Conservation (phyloP, 2,113 vertebrate species). For the Cephalopholis sonnerati region DNA sequence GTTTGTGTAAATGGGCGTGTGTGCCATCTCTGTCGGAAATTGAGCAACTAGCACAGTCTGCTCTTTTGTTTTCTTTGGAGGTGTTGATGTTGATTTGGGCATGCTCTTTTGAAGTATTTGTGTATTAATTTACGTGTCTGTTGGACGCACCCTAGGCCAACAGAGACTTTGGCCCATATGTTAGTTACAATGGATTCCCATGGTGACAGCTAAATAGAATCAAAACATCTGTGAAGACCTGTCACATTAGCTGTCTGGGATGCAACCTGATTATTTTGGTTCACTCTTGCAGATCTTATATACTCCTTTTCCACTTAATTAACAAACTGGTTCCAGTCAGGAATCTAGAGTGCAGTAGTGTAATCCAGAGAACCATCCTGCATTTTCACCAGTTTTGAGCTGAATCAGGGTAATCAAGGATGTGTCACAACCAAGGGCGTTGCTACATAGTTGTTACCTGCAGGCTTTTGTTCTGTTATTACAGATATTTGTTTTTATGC, state of each 20-base stretch:
- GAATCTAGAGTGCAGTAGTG: too few species aligned
- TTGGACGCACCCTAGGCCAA: constrained; percentile 15
- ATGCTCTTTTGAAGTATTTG: background rate
- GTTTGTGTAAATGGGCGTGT: constrained; percentile 35
- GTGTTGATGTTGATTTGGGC: constrained; percentile 11
- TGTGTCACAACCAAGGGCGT: too few species aligned
- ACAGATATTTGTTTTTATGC: too few species aligned
- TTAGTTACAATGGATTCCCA: background rate
- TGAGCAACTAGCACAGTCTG: background rate
- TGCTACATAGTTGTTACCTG: too few species aligned
- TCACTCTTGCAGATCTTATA: background rate
- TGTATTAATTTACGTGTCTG: background rate
- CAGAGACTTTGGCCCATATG: background rate
- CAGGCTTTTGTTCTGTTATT: too few species aligned
- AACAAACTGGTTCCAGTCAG: too few species aligned
- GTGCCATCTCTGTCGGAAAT: constrained; percentile 31
- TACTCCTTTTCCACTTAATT: too few species aligned
- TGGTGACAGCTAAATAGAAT: background rate
- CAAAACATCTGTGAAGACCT: background rate
- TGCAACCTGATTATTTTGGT: background rate
- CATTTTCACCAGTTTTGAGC: too few species aligned
- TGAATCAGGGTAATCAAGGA: too few species aligned
- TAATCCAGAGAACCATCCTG: too few species aligned
- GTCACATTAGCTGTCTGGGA: background rate
- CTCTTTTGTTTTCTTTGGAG: constrained; percentile 10